These are phyloP conservation scores for Acanthornis magna DNA, from an alignment of 2,797 vertebrate species.

Conservation along the genomic window DNA sequence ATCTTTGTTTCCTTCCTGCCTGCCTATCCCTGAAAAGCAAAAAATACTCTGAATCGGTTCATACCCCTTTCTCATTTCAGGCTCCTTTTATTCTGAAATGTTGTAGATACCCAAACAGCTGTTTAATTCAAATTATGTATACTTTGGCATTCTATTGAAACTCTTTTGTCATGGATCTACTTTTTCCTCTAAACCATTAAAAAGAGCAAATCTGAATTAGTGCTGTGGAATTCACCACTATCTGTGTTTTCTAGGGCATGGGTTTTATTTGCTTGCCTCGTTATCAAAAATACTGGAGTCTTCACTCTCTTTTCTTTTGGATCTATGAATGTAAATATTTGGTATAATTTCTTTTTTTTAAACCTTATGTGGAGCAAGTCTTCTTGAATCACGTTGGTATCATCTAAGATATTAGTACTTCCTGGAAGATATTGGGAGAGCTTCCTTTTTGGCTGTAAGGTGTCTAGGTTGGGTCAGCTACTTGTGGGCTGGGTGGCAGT, in stretches of 20 bases:
- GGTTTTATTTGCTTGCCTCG: not conserved
- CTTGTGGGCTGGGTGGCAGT: not conserved
- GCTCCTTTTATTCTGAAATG: not conserved
- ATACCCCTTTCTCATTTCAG: not conserved
- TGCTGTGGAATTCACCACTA: not conserved
- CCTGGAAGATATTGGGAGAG: accelerated
- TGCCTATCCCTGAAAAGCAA: not conserved
- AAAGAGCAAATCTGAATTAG: not conserved
- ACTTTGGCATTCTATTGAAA: not conserved
- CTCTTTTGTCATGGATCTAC: not conserved
- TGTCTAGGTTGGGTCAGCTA: not conserved
- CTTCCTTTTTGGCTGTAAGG: not conserved
- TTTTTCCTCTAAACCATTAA: not conserved
- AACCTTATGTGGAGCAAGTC: not conserved
- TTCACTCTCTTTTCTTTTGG: not conserved
- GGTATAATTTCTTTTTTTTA: not conserved
- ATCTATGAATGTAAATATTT: not conserved
- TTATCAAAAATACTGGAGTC: not conserved
- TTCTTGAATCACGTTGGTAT: not conserved
- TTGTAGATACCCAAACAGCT: not conserved
- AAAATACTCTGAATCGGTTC: not conserved
- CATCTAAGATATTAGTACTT: not conserved
- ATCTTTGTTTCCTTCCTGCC: not conserved
- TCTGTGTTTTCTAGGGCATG: not conserved
- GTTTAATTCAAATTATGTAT: not conserved